Conservation (phyloP, 2,113 vertebrate species). For the Platysteira castanea region DNA sequence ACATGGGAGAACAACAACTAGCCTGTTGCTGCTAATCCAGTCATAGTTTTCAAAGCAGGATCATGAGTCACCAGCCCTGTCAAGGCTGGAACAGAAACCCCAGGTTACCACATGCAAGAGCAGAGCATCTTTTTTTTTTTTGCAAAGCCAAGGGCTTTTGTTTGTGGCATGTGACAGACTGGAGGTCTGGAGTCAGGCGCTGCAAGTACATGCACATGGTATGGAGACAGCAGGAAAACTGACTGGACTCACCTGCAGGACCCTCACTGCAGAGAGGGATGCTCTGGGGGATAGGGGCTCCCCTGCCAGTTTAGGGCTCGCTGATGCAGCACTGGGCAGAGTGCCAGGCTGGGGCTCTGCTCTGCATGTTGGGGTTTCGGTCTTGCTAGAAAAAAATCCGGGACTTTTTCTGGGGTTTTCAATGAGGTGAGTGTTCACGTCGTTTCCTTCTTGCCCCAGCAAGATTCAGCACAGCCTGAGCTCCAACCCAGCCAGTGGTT, state of each 20-base stretch:
- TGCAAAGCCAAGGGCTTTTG: not conserved
- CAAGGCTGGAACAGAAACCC: not conserved
- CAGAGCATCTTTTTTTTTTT: not conserved
- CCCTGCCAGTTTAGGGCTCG: not conserved
- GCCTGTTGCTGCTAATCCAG: not conserved
- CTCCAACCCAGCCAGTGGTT: not conserved
- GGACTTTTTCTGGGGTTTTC: not conserved
- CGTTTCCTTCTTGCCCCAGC: not conserved
- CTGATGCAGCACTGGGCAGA: accelerated
- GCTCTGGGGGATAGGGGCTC: not conserved
- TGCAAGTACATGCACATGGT: not conserved
- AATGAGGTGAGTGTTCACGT: accelerated
- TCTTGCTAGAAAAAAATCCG: not conserved
- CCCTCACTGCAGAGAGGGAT: not conserved
- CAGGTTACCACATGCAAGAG: not conserved
- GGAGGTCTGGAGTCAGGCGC: not conserved
- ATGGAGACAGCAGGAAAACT: not conserved
- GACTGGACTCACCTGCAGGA: not conserved
- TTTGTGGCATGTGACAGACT: not conserved
- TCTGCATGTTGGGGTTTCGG: not conserved
- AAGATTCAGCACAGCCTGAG: accelerated
- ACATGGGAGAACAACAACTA: not conserved
- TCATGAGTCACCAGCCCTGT: not conserved
- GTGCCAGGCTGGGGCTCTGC: not conserved
- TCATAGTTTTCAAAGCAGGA: not conserved